phyloP scores from a whole-genome alignment of 2,888 invertebrate genomes.

The Tanypteryx hageni region DNA sequence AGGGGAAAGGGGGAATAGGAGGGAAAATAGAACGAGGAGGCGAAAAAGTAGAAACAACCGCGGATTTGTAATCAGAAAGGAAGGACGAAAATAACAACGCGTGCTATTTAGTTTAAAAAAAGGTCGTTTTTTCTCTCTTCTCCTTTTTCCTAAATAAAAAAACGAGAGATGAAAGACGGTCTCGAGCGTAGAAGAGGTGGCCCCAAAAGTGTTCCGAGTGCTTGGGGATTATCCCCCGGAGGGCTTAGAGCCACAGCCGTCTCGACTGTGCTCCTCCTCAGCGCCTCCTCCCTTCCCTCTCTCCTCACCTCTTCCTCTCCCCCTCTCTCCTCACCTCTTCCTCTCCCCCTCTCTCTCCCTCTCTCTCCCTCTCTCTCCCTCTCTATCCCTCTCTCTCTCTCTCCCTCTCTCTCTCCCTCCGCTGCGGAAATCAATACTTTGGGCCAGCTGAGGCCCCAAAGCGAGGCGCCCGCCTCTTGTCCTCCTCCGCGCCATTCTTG shows the following conservation, averaged over 20 bases:
- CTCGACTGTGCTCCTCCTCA: background rate
- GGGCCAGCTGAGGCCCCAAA: slow-evolving; percentile 60
- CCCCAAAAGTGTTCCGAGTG: background rate
- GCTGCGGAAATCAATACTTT: slow-evolving; percentile 42
- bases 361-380: background rate
- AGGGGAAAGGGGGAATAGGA: no score
- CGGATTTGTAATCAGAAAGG: no score
- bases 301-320: background rate
- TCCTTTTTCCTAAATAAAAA: no score
- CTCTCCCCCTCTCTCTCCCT: background rate
- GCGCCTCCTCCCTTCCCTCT: background rate
- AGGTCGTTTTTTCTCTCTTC: no score
- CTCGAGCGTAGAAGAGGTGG: background rate
- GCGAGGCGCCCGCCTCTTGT: background rate
- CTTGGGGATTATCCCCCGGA: slow-evolving; percentile 31
- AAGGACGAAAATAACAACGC: background rate
- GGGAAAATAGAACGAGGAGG: no score
- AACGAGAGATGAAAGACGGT: no score
- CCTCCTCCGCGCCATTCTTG: slow-evolving; percentile 33
- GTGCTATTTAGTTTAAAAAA: background rate
- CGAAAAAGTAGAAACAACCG: no score
- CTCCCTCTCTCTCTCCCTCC: background rate
- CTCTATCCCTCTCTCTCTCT: no score
- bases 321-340: background rate
- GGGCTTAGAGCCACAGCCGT: background rate